These are phyloP conservation scores for Cotesia typhae DNA, from an alignment of 1,140 invertebrate species.

Conservation along the genomic window DNA sequence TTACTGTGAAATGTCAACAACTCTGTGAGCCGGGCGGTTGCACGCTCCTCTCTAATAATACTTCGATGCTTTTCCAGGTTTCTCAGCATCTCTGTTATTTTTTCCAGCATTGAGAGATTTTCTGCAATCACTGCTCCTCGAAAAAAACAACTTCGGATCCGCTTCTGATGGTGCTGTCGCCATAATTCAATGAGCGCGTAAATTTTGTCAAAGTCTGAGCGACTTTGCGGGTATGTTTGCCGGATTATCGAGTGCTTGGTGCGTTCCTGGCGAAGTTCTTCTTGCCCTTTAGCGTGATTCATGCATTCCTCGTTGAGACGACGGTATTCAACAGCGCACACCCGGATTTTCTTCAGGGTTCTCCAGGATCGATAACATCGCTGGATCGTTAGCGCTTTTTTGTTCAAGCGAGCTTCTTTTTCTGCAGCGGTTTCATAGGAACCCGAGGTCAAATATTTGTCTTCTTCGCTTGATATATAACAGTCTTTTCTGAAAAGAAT, in stretches of 20 bases:
- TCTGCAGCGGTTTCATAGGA: constrained; percentile 69
- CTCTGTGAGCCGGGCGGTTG: constrained; percentile 65
- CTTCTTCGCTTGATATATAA: constrained; percentile 68
- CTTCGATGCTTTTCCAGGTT: constrained; percentile 70
- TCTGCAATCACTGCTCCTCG: constrained; percentile 70
- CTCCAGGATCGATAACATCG: constrained; percentile 66
- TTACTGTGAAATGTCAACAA: constrained; percentile 72
- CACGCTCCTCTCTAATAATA: constrained; percentile 66
- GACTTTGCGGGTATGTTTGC: constrained; percentile 69
- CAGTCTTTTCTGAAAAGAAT: constrained; percentile 56
- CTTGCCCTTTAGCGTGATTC: constrained; percentile 57
- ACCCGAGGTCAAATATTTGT: constrained; percentile 67
- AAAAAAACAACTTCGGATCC: constrained; percentile 68
- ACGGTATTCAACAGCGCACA: constrained; percentile 52
- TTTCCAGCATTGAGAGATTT: constrained; percentile 70
- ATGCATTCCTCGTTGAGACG: constrained; percentile 55
- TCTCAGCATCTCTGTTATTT: constrained; percentile 71
- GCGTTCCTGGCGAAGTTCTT: constrained; percentile 54
- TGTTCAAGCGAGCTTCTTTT: constrained; percentile 61
- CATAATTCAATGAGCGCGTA: constrained; percentile 72
- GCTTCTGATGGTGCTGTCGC: constrained; percentile 69
- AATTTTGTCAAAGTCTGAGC: constrained; percentile 72
- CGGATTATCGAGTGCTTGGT: constrained; percentile 67
- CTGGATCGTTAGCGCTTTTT: constrained; percentile 70
- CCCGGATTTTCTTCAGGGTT: constrained; percentile 47